Base-by-base conservation (phyloP, 2,888 invertebrate species). In the Agrenia bidenticulata region DNA sequence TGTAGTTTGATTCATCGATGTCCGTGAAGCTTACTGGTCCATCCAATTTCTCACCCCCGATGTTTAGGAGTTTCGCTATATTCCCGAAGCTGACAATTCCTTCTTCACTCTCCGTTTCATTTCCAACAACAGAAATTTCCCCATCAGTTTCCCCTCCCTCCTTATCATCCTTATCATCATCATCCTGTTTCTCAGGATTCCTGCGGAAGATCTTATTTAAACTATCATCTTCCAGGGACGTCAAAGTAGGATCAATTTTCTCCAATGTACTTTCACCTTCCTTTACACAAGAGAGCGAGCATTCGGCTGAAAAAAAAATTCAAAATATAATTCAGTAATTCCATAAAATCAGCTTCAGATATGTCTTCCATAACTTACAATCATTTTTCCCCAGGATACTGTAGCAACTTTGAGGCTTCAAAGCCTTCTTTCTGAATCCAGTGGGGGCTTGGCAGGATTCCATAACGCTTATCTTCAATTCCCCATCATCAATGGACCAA, bases 301-400 rank as follows among this genome's bases (percentile, higher is more conserved):
- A 55, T 55, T 55, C 55, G 9, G 55, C 55, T 55, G 32, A 4
- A 55, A 51, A 51, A 21, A 7, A 51, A 24, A 51, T 51, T 32
- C 32, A 4, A 32, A 11, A 32, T 7, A 32, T 32, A 32, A 7
- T 32, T 32, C 32, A 32, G 4, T 4, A 32, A 32, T 32, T 32
- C 32, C 32, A 32, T 7, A 32, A 11, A 32, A n/a, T n/a, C n/a
- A n/a, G n/a, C n/a, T n/a, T n/a, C n/a, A n/a, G n/a, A n/a, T n/a
- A n/a, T n/a, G n/a, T n/a, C n/a, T n/a, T n/a, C 32, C 32, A 4
- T 32, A 11, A 32, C 61, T 67, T 54, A 67, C 67, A 67, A 21
- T 53, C 61, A 15, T 61, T 51, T 26, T 37, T 26, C 2, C 27
- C 37, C 51, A 64, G 50, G 9, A 61, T 54, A 32, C 58, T 49